These are phyloP conservation scores for Australoheros facetus DNA, from an alignment of 2,797 vertebrate genomes.

Conservation along the genomic window DNA sequence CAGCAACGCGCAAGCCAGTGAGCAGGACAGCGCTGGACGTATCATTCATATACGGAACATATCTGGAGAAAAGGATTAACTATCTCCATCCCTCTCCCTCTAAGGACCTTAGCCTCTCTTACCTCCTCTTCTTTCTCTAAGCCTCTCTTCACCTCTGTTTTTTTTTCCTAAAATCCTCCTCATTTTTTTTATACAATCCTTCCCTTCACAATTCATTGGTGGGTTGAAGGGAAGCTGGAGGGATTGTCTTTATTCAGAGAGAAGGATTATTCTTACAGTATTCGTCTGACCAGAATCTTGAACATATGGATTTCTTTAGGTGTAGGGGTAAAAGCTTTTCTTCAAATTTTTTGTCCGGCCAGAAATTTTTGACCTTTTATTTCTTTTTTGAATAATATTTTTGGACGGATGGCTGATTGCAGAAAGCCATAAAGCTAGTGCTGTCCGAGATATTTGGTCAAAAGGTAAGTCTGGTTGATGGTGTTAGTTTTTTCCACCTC, in stretches of 20 bases:
- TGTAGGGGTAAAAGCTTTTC: slow-evolving; percentile 43
- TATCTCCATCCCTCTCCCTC: slow-evolving; percentile 64
- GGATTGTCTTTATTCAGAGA: slow-evolving; percentile 64
- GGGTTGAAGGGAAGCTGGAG: slow-evolving; percentile 57
- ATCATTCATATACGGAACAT: slow-evolving; percentile 61
- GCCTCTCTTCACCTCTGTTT: slow-evolving; percentile 62
- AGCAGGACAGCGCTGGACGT: slow-evolving; percentile 60
- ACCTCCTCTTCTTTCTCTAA: slow-evolving; percentile 65
- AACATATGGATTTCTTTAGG: slow-evolving; percentile 60
- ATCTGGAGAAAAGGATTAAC: slow-evolving; percentile 74
- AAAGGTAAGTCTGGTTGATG: slow-evolving; percentile 65
- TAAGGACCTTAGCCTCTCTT: slow-evolving; percentile 67
- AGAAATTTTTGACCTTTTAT: slow-evolving; percentile 17
- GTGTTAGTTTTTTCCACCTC: slow-evolving; percentile 22
- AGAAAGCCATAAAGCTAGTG: slow-evolving; percentile 45
- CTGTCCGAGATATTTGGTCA: slow-evolving; percentile 46
- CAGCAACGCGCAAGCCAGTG: slow-evolving; percentile 50
- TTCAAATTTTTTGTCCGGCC: slow-evolving; percentile 33
- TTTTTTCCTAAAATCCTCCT: slow-evolving; percentile 56
- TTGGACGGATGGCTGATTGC: slow-evolving; percentile 41
- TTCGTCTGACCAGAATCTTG: slow-evolving; percentile 48
- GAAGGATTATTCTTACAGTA: slow-evolving; percentile 67
- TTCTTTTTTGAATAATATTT: slow-evolving; percentile 29
- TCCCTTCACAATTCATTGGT: slow-evolving; percentile 61
- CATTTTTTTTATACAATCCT: slow-evolving; percentile 53